Percentiles rank a stretch among this genome's conserved stretches.
These are phyloP conservation scores for Acanthis flammea DNA, from an alignment of 2,797 vertebrate genomes.

Conservation along the genomic window DNA sequence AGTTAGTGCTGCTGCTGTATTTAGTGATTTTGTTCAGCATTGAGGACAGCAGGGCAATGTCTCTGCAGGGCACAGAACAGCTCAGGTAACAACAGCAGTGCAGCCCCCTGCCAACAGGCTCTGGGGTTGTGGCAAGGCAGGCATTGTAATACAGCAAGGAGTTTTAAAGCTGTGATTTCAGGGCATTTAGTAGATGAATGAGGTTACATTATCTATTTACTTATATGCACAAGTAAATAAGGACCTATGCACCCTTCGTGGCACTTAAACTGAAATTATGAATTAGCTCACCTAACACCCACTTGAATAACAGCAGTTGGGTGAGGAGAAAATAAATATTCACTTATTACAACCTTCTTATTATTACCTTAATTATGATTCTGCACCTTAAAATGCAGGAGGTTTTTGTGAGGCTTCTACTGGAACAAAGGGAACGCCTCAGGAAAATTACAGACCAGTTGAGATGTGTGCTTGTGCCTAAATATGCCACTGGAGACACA, in stretches of 20 bases:
- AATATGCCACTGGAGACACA: not conserved
- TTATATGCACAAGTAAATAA: not conserved
- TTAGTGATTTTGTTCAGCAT: not conserved
- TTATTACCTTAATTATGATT: not conserved
- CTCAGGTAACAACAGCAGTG: not conserved
- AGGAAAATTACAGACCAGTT: not conserved
- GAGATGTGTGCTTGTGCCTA: not conserved
- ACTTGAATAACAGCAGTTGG: not conserved
- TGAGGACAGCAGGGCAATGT: not conserved
- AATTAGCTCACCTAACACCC: not conserved
- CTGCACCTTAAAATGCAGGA: not conserved
- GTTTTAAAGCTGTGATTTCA: not conserved
- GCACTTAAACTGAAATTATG: not conserved
- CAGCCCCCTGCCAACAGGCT: not conserved
- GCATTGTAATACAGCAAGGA: not conserved
- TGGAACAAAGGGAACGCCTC: not conserved
- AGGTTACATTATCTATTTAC: not conserved
- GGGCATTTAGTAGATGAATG: not conserved
- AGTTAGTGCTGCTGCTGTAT: not conserved
- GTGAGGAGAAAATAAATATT: not conserved
- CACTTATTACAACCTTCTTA: not conserved
- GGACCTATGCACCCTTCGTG: not conserved
- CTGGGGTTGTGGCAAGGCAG: not conserved
- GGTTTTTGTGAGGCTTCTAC: not conserved
- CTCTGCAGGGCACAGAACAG: not conserved